phyloP scores from a whole-genome alignment of 2,888 invertebrate genomes.

The Heteropelma amictum region DNA sequence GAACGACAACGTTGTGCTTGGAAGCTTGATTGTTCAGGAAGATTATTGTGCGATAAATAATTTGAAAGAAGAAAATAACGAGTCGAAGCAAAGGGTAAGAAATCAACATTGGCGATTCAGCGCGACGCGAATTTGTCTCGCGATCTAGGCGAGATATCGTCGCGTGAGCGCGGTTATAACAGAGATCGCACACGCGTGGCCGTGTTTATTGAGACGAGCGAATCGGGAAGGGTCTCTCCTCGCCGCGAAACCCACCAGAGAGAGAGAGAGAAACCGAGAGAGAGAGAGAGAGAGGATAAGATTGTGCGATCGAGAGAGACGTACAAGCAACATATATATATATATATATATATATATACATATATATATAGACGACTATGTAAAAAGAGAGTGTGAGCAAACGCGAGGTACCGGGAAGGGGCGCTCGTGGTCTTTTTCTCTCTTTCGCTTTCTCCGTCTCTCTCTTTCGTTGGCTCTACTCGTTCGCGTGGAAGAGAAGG shows the following conservation, averaged over 20 bases:
- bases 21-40: not conserved
- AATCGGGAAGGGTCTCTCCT: slow-evolving; percentile 32
- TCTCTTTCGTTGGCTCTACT: slow-evolving; percentile 15
- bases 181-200: slow-evolving; percentile 41
- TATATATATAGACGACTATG: no score
- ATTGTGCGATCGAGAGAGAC: slow-evolving; percentile 1
- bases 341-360: no score
- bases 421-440: slow-evolving; percentile 35
- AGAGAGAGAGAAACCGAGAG: slow-evolving; percentile 30
- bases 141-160: slow-evolving; percentile 25
- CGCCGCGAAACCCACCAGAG: slow-evolving; percentile 29
- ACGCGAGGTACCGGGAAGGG: slow-evolving; percentile 31
- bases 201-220: slow-evolving; percentile 49
- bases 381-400: slow-evolving; percentile 39
- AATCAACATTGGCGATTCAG: not conserved
- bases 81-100: not conserved
- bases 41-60: no score
- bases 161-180: not conserved
- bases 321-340: no score
- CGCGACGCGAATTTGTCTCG: not conserved
- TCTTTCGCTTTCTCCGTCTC: slow-evolving; percentile 14
- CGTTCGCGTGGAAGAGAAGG: slow-evolving; percentile 33
- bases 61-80: no score
- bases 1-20: not conserved
- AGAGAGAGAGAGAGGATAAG: slow-evolving; percentile 27